Evolutionary conservation across 2,888 invertebrate genomes (phyloP), one percentile per base, ranked within the genome.

Genomic region (Odontomyia ornata): DNA sequence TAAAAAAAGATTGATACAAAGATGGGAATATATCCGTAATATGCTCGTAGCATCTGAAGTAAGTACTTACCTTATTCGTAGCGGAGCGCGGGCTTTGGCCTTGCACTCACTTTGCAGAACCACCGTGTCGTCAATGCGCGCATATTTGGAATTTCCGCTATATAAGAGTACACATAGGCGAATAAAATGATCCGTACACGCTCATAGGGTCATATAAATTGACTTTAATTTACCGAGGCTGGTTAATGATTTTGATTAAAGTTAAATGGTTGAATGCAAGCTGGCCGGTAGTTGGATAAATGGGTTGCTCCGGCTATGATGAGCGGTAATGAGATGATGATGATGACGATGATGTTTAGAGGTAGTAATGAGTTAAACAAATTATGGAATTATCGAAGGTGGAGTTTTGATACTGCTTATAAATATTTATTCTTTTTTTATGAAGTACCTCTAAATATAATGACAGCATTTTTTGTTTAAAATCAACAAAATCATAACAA

Each of bases 131-230:
- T 36, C 36, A 36, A 36, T 36, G 5, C 36, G 5, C 3, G 9
- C 36, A n/a, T 52, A 43, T 7, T 21, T 43, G n/a, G 36, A 72
- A 72, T 72, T 72, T 72, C 72, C 72, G 52, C 52, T 28, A 43
- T 36, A 18, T 28, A 23, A 21, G n/a, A 9, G 11, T 60, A 52
- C 18, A 9, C 52, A 15, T 52, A 52, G 7, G 18, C 18, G 52
- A 52, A 60, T 60, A 60, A 23, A 60, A 23, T 60, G 23, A 60
- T 23, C 25, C 25, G 25, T 52, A 52, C 36, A 23, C 9, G 36
- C 9, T 36, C 36, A 36, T 81, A 83, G 83, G 85, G 86, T 86
- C 85, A 84, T 85, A 84, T 85, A 83, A 86, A 86, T 86, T 86
- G 82, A 83, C 81, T 81, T 82, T 83, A 86, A 85, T 86, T 85